Base-by-base conservation (phyloP, 2,113 vertebrate genomes). In the Chitala chitala region DNA sequence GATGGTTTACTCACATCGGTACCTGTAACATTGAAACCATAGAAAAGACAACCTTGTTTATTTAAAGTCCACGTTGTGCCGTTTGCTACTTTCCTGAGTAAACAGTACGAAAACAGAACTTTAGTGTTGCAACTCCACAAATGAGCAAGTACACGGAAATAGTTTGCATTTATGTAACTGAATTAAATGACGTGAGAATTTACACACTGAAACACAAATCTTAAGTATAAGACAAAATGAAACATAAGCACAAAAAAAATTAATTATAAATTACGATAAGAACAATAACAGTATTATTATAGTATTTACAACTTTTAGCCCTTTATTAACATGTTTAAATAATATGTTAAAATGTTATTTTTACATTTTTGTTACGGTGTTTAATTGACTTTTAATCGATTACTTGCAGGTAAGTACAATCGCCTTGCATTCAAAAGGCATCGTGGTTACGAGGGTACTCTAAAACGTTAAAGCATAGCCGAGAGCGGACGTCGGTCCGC, bases 401-500 rank as follows among this genome's bases (percentile, higher is more conserved):
- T 63, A 29, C 33, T 63, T 20, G 33, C 59, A 33, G 38, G n/a
- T 20, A 44, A 31, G 29, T 50, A 9, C 36, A 38, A 36, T 55
- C 13, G 20, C 36, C 20, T 38, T 38, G 68, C 20, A 10, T 54
- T 53, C 31, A 24, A 12, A 20, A 24, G 9, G 54, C 70, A 36
- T 24, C n/a, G 22, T 38, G 58, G 42, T 71, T 51, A 55, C 55
- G 15, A 2, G 26, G 56, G 55, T 68, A 61, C 2, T 20, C 72
- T 50, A 33, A 33, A 42, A 13, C 48, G 17, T n/a, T 54, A 42
- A n/a, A n/a, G 64, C 66, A 26, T 36, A 3, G 79, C 78, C 76
- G 75, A 78, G 80, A 12, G 71, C 74, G 20, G 24, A 5, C 72
- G 3, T 24, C 53, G 75, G 76, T 79, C 79, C 76, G 74, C 78